Evolutionary conservation across 2,888 invertebrate species (phyloP).

Genomic region (Gibbula magus): DNA sequence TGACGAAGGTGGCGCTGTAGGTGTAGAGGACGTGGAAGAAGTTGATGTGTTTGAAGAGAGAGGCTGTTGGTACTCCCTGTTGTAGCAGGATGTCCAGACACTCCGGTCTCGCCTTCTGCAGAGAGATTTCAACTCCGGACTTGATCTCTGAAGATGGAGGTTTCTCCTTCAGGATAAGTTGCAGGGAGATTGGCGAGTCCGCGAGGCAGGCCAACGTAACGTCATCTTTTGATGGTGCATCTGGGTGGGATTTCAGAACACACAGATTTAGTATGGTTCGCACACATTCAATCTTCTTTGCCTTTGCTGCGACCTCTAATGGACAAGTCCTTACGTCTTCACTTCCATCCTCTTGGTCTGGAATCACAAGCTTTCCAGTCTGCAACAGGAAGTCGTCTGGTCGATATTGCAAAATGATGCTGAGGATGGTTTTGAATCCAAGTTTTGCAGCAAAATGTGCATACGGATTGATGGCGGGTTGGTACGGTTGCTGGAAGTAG

Average conservation of each 20-base stretch:
- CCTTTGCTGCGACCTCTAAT: constrained; percentile 63
- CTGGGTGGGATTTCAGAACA: constrained; percentile 51
- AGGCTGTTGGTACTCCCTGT: constrained; percentile 46
- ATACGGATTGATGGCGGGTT: constrained; percentile 57
- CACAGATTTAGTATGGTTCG: constrained; percentile 56
- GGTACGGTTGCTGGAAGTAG: constrained; percentile 51
- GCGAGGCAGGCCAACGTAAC: constrained; percentile 58
- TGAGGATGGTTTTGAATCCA: constrained; percentile 54
- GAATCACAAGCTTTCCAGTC: neutral
- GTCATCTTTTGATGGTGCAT: constrained; percentile 51
- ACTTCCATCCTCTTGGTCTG: neutral
- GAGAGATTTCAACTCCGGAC: constrained; percentile 54
- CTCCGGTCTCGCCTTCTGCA: constrained; percentile 53
- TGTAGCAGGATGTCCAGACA: constrained; percentile 62
- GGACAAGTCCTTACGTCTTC: constrained; percentile 35
- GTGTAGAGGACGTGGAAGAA: constrained; percentile 66
- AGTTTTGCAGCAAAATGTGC: constrained; percentile 63
- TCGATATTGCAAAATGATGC: constrained; percentile 57
- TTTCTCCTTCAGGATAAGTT: constrained; percentile 47
- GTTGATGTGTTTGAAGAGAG: constrained; percentile 62
- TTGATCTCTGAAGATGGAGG: constrained; percentile 45
- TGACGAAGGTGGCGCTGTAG: constrained; percentile 45
- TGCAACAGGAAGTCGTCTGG: constrained; percentile 46
- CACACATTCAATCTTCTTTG: constrained; percentile 56
- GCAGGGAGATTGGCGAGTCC: constrained; percentile 52